Conservation (phyloP, 2,888 invertebrate species). For the Nomada fabriciana region DNA sequence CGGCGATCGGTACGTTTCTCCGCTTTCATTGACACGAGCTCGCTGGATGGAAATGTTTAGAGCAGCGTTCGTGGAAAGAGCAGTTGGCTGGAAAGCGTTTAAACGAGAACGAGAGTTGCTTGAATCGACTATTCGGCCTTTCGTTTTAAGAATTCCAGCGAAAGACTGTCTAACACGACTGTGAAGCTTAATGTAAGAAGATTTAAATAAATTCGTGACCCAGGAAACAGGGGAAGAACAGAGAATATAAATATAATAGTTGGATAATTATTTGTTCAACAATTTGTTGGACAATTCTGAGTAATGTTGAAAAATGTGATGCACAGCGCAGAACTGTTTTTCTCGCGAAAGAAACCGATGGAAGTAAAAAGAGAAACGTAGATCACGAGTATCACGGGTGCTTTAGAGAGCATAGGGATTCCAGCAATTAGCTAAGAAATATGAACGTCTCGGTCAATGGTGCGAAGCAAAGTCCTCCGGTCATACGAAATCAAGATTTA, state of each 20-base stretch:
- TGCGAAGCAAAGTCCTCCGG: background rate
- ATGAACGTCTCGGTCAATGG: background rate
- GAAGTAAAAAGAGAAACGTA: background rate
- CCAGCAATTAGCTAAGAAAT: constrained; percentile 20
- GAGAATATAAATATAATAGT: too few relatives aligned
- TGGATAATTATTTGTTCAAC: too few relatives aligned
- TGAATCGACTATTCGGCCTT: too few relatives aligned
- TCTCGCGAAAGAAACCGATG: background rate
- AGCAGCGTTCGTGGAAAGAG: too few relatives aligned
- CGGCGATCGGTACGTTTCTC: background rate
- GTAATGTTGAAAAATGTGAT: background rate
- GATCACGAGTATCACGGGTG: background rate
- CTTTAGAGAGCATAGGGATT: background rate
- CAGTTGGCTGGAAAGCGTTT: too few relatives aligned
- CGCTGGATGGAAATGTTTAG: background rate
- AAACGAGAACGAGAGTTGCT: too few relatives aligned
- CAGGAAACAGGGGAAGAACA: too few relatives aligned
- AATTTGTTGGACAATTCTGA: background rate
- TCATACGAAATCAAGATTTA: constrained; percentile 25
- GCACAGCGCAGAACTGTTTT: background rate
- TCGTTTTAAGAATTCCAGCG: too few relatives aligned
- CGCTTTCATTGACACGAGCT: background rate
- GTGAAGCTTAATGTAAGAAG: too few relatives aligned
- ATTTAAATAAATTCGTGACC: too few relatives aligned
- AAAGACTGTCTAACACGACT: too few relatives aligned